phyloP scores from a whole-genome alignment of 2,113 vertebrate genomes.

The Loxodonta africana region DNA sequence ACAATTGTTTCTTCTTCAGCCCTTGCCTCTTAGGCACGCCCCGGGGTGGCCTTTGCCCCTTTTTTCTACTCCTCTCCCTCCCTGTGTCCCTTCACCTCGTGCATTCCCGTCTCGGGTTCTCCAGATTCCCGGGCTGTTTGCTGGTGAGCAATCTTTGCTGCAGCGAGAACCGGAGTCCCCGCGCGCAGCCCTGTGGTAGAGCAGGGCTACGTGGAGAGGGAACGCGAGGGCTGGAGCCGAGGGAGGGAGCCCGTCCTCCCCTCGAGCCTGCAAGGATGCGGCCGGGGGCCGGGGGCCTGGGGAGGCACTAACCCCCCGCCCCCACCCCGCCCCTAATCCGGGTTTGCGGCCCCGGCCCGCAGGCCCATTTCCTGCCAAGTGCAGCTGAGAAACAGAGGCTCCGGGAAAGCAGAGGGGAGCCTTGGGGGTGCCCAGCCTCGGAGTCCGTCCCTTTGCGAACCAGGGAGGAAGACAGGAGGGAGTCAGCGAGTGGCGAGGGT shows the following conservation, averaged over 20 bases:
- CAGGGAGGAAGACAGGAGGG: neutral
- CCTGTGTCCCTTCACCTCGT: neutral
- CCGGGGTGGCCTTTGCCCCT: neutral
- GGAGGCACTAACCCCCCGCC: slow-evolving; percentile 55
- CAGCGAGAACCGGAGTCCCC: slow-evolving; percentile 65
- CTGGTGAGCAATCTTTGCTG: slow-evolving; percentile 72
- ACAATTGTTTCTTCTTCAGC: neutral
- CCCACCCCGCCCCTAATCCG: slow-evolving; percentile 9
- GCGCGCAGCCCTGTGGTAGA: slow-evolving; percentile 70
- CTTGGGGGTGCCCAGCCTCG: neutral
- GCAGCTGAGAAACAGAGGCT: neutral
- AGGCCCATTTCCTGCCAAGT: neutral
- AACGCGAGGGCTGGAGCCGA: neutral
- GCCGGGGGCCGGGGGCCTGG: slow-evolving; percentile 66
- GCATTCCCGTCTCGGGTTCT: neutral
- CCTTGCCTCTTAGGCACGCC: neutral
- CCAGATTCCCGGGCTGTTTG: slow-evolving; percentile 49
- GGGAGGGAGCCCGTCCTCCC: slow-evolving; percentile 59
- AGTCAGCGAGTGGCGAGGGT: neutral
- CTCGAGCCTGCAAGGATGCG: slow-evolving; percentile 63
- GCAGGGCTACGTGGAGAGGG: slow-evolving; percentile 64
- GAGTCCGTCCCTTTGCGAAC: neutral
- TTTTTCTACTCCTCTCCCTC: neutral
- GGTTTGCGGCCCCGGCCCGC: neutral
- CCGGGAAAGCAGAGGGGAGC: neutral